Evolutionary conservation across 1,140 invertebrate genomes (phyloP).

Genomic region (Leptopilina clavipes): DNA sequence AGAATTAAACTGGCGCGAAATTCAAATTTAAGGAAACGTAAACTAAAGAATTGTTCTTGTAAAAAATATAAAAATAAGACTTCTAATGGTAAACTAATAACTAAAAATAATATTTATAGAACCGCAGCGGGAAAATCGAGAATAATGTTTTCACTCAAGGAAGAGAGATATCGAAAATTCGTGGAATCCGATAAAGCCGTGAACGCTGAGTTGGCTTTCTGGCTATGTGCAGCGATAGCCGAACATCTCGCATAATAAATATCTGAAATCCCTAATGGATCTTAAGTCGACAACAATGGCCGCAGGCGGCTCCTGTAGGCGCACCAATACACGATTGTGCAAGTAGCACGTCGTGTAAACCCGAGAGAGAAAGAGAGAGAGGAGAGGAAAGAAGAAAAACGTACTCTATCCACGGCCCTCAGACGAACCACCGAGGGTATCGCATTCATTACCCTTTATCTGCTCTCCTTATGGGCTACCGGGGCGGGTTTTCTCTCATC

Average conservation of each 20-base stretch:
- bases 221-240: conserved; percentile 10
- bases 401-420: background rate
- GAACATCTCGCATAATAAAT: conserved; percentile 50
- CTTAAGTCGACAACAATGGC: conserved; percentile 54
- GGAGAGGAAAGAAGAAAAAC: background rate
- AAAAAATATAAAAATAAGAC: too few relatives aligned
- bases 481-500: conserved; percentile 39
- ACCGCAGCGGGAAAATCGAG: background rate
- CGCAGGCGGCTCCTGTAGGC: conserved; percentile 31
- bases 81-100: too few relatives aligned
- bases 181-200: conserved; percentile 48
- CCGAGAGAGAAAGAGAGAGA: background rate
- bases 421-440: conserved; percentile 43
- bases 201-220: conserved; percentile 2
- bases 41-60: too few relatives aligned
- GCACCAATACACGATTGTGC: background rate
- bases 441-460: conserved; percentile 59
- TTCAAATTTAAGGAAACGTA: too few relatives aligned
- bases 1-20: too few relatives aligned
- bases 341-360: background rate
- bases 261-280: conserved; percentile 55
- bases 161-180: conserved; percentile 44
- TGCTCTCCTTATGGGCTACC: conserved; percentile 52
- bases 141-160: conserved; percentile 18
- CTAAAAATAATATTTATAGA: too few relatives aligned